Conservation (phyloP, 2,797 vertebrate genomes). For the Triplophysa bombifrons region DNA sequence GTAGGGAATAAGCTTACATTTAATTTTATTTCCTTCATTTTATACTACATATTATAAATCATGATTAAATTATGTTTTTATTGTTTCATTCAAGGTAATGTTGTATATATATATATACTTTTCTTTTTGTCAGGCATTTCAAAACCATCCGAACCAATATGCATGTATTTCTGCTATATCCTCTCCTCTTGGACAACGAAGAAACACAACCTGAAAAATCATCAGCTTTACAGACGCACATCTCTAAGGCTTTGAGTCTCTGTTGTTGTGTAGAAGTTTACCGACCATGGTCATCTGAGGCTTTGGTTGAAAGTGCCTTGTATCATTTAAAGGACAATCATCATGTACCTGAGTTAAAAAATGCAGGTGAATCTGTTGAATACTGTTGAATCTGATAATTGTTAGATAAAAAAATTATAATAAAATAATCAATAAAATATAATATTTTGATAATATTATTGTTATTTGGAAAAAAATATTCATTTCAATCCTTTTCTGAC, state of each 20-base stretch:
- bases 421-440: too few relatives aligned
- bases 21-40: too few relatives aligned
- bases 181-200: constrained; percentile 51
- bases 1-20: constrained; percentile 64
- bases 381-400: too few relatives aligned
- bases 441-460: too few relatives aligned
- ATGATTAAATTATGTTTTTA: too few relatives aligned
- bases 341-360: constrained; percentile 53
- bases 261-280: constrained; percentile 79
- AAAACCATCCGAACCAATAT: constrained; percentile 74
- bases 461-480: not conserved
- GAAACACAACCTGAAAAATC: constrained; percentile 18
- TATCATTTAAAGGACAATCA: constrained; percentile 62
- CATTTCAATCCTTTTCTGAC: not conserved
- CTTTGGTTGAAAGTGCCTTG: constrained; percentile 71
- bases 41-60: too few relatives aligned
- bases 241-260: constrained; percentile 67
- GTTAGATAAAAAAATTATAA: too few relatives aligned
- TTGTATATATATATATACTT: not conserved
- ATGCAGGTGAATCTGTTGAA: constrained; percentile 16
- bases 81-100: too few relatives aligned
- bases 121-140: constrained; percentile 69
- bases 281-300: constrained; percentile 73
- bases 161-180: constrained; percentile 81
- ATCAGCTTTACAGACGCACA: constrained; percentile 58